A percentile compares a stretch with the other conserved stretches of the same genome.
phyloP scores from a whole-genome alignment of 2,888 invertebrate species.

The Stegana nigrithorax region DNA sequence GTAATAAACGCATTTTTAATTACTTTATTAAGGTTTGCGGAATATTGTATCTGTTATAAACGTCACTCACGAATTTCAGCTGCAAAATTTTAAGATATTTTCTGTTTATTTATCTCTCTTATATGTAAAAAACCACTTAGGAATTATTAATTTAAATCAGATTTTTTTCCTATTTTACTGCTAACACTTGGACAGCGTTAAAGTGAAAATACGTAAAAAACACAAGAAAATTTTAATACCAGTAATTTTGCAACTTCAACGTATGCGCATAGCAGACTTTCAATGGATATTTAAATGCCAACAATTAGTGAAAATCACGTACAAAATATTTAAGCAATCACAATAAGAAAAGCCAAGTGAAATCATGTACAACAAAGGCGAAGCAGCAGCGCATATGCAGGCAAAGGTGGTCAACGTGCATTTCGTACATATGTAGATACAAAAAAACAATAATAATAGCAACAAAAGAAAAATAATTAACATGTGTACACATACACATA shows the following conservation, averaged over 20 bases:
- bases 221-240: slow-evolving; percentile 11
- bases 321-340: slow-evolving; percentile 2
- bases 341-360: slow-evolving; percentile 4
- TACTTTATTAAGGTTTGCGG: too few species aligned
- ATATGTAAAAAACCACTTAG: too few species aligned
- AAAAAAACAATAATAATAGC: background rate
- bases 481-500: background rate
- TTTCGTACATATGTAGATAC: background rate
- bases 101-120: too few species aligned
- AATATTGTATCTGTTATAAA: too few species aligned
- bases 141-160: too few species aligned
- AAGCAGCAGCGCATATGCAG: background rate
- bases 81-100: too few species aligned
- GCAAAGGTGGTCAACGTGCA: background rate
- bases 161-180: background rate
- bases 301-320: slow-evolving; percentile 20
- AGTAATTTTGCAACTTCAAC: slow-evolving; percentile 2
- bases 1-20: too few species aligned
- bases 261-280: slow-evolving; percentile 4
- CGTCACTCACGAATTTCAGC: too few species aligned
- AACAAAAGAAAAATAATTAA: slow-evolving; percentile 16
- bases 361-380: background rate
- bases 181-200: background rate
- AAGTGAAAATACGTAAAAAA: background rate
- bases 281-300: slow-evolving; percentile 5